Base-by-base conservation (phyloP, 2,888 invertebrate species). In the Melinopterus prodromus region DNA sequence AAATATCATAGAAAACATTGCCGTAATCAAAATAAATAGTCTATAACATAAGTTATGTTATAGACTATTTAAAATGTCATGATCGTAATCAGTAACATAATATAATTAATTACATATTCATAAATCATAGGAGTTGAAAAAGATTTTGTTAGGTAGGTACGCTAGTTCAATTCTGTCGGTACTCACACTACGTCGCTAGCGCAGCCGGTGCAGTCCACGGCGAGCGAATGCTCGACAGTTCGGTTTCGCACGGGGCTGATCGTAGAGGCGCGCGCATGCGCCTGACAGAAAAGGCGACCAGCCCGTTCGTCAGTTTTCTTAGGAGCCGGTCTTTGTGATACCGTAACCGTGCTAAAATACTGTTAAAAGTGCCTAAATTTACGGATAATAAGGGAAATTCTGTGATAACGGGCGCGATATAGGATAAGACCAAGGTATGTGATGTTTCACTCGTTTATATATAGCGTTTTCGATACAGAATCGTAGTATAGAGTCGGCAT, bases 311-410 rank as follows among this genome's bases (percentile, higher is more conserved):
- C 81, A 82, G 82, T 82, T 81, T 81, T 79, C 81, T 80, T 79
- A 81, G 82, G 78, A 82, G 83, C 83, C 83, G 83, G 83, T 82
- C 81, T 83, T 81, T 82, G 81, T 82, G 81, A 81, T 80, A 71
- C 26, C 69, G 79, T 82, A 80, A 70, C 70, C 69, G 37, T 16
- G 74, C 74, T 79, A 35, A 69, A 69, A 16, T 38, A 71, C 78
- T 78, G 71, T 79, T 38, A 76, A 81, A 77, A 82, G 83, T 83
- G 83, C 83, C 83, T 83, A 75, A 79, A 78, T 81, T 80, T 78
- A 76, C 35, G 35, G 37, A 71, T 70, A 80, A 77, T 37, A 77
- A 71, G 74, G 37, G 38, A 76, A 76, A 70, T 74, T 76, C 80
- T 82, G 81, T 82, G 80, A 81, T 82, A 82, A 71, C 16, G 69